These are phyloP conservation scores for Thymelicus acteon DNA, from an alignment of 2,888 invertebrate genomes.

Conservation along the genomic window DNA sequence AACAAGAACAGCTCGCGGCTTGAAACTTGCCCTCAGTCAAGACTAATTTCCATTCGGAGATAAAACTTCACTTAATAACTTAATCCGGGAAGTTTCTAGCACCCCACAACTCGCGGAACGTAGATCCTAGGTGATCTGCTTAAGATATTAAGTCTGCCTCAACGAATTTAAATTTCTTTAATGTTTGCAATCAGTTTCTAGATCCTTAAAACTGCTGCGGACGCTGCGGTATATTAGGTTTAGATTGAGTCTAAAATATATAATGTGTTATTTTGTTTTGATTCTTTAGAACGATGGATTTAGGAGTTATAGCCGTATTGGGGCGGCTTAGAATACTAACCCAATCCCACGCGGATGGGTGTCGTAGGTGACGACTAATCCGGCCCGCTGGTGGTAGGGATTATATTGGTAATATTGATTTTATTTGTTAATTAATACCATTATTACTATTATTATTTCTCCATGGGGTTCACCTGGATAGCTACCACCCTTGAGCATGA, in stretches of 20 bases:
- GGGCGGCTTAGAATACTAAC: too few relatives aligned
- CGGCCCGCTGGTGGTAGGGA: too few relatives aligned
- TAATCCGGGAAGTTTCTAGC: conserved; percentile 7
- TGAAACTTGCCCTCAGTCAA: conserved; percentile 16
- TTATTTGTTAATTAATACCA: too few relatives aligned
- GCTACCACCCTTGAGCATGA: too few relatives aligned
- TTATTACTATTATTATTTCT: too few relatives aligned
- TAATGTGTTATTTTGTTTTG: neutral
- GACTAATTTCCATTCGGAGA: conserved; percentile 15
- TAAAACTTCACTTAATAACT: conserved; percentile 24
- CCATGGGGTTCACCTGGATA: too few relatives aligned
- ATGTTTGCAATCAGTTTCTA: neutral
- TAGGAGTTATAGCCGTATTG: too few relatives aligned
- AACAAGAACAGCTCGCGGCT: conserved; percentile 13
- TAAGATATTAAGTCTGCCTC: conserved; percentile 12
- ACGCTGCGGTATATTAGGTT: too few relatives aligned
- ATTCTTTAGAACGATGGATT: too few relatives aligned
- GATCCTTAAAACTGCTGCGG: neutral
- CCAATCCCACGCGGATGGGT: too few relatives aligned
- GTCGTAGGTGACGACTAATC: too few relatives aligned
- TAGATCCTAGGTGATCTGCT: conserved; percentile 14
- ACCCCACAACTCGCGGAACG: conserved; percentile 7
- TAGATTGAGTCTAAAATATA: neutral
- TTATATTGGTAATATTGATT: too few relatives aligned
- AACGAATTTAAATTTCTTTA: conserved; percentile 10